Conservation (phyloP, 2,113 vertebrate species). For the Brienomyrus brachyistius region DNA sequence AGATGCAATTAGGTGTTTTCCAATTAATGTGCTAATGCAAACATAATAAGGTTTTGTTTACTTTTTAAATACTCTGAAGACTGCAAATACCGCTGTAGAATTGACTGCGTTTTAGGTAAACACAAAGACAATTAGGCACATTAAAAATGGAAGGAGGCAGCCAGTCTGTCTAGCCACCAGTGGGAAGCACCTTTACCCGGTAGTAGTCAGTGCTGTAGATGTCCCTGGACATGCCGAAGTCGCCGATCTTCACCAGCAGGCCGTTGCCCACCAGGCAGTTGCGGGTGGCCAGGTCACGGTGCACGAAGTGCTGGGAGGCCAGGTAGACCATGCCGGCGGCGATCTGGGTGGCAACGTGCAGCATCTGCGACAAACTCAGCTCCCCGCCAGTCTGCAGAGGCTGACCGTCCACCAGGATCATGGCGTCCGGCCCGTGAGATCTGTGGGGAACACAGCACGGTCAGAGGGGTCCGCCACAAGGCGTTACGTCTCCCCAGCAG, state of each 20-base stretch:
- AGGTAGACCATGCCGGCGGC: conserved; percentile 96
- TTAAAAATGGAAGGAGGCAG: neutral
- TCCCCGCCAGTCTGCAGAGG: conserved; percentile 88
- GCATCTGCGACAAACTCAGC: conserved; percentile 94
- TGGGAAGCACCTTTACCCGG: conserved; percentile 70
- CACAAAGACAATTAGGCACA: neutral
- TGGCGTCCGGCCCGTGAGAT: conserved; percentile 92
- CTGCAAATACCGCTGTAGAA: neutral
- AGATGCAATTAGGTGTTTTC: neutral
- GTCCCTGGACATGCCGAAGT: conserved; percentile 98
- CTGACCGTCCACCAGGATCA: conserved; percentile 93
- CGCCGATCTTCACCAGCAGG: conserved; percentile 95
- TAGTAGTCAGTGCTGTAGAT: conserved; percentile 99
- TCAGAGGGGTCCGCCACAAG: neutral
- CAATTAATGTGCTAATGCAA: neutral
- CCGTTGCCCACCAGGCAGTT: conserved; percentile 95
- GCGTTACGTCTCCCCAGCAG: neutral
- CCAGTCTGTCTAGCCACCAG: neutral
- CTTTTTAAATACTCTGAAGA: neutral
- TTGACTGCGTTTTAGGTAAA: neutral
- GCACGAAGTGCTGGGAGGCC: conserved; percentile 94
- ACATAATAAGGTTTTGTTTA: neutral
- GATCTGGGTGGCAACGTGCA: conserved; percentile 91
- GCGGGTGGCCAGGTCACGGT: conserved; percentile 94
- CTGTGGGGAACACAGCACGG: conserved; percentile 45